phyloP scores from a whole-genome alignment of 92 coral and sea anemone species.

The Plumapathes pennacea region DNA sequence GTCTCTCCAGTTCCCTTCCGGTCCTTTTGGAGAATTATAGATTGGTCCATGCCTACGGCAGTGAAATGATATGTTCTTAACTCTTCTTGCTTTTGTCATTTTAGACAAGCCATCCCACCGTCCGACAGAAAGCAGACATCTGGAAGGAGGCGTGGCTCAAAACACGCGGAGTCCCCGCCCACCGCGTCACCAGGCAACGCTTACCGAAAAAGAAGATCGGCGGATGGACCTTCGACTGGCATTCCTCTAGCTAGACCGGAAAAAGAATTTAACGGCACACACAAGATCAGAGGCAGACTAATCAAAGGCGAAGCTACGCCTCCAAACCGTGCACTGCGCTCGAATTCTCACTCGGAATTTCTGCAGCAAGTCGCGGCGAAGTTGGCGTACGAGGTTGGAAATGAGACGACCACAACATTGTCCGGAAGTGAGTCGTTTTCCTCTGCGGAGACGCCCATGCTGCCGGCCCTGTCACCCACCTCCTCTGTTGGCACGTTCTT shows the following conservation, averaged over 20 bases:
- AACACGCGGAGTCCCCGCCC: no score
- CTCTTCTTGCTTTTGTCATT: slow-evolving; percentile 19
- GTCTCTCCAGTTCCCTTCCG: no score
- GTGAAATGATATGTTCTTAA: background rate
- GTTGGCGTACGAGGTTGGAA: slow-evolving; percentile 43
- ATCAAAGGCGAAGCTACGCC: slow-evolving; percentile 47
- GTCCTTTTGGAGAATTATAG: background rate
- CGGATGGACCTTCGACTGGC: no score
- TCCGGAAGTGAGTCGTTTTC: slow-evolving; percentile 74
- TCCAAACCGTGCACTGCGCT: slow-evolving; percentile 17
- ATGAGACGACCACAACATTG: slow-evolving; percentile 52
- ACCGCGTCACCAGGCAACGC: no score
- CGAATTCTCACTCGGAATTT: slow-evolving; percentile 70
- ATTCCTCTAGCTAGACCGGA: no score
- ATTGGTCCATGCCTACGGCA: background rate
- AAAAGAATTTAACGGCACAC: no score
- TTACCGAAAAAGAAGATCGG: no score
- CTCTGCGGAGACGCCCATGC: slow-evolving; percentile 92
- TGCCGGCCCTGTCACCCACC: slow-evolving; percentile 89
- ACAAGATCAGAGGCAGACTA: no score
- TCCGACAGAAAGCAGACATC: no score
- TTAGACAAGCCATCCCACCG: slow-evolving; percentile 61
- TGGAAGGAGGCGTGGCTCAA: no score
- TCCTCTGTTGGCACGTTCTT: slow-evolving; percentile 84
- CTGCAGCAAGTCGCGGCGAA: slow-evolving; percentile 78